These are phyloP conservation scores for Hemithea aestivaria DNA, from an alignment of 2,888 invertebrate species.

Conservation along the genomic window DNA sequence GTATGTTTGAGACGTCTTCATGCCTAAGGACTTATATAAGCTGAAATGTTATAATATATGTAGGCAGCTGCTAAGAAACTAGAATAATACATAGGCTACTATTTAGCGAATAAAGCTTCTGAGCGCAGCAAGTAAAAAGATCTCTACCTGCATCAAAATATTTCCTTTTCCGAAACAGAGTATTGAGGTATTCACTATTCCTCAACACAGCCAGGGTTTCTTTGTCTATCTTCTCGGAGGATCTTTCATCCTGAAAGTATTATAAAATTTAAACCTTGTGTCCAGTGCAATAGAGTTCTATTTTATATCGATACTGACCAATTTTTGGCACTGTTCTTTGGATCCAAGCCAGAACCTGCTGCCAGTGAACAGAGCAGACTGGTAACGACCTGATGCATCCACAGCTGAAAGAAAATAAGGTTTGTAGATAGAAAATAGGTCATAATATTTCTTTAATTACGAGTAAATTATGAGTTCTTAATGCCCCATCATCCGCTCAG, in stretches of 20 bases:
- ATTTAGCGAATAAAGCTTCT: too few relatives aligned
- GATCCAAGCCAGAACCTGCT: slow-evolving; percentile 70
- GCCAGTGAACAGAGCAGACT: slow-evolving; percentile 62
- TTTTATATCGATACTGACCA: too few relatives aligned
- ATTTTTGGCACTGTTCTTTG: slow-evolving; percentile 53
- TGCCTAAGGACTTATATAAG: too few relatives aligned
- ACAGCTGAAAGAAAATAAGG: slow-evolving; percentile 43
- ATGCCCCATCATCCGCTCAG: too few relatives aligned
- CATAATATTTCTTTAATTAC: too few relatives aligned
- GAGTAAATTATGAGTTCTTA: too few relatives aligned
- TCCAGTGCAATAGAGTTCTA: too few relatives aligned
- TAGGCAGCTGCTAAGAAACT: too few relatives aligned
- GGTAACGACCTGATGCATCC: slow-evolving; percentile 68
- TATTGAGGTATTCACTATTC: slow-evolving; percentile 41
- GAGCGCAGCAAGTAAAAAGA: background rate
- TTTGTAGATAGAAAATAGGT: too few relatives aligned
- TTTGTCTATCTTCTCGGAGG: slow-evolving; percentile 31
- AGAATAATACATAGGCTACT: too few relatives aligned
- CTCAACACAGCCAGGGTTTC: slow-evolving; percentile 39
- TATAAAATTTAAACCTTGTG: background rate
- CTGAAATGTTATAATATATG: too few relatives aligned
- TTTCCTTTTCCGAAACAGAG: slow-evolving; percentile 40
- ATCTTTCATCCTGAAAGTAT: slow-evolving; percentile 17
- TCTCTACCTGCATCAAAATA: slow-evolving; percentile 47
- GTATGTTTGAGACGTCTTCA: too few relatives aligned